Percentiles rank a stretch among this genome's conserved stretches.
Conservation (phyloP, 2,113 vertebrate species). For the Rhinolophus ferrumequinum region DNA sequence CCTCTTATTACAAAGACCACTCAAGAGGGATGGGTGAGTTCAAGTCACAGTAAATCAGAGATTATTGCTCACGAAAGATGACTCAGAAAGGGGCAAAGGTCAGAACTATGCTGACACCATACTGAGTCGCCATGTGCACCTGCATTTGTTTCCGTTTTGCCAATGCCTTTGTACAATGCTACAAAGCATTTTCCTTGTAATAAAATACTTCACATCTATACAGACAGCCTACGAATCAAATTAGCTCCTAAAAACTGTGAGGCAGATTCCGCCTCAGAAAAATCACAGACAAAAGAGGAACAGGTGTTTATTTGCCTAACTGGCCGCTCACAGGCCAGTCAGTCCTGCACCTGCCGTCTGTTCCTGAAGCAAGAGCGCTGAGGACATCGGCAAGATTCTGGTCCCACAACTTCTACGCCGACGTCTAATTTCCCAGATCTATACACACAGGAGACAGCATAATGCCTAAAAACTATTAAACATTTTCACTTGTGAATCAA, state of each 20-base stretch:
- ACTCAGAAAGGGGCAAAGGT: background rate
- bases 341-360: no score
- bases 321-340: fast-evolving
- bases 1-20: background rate
- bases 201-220: background rate
- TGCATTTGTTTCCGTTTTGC: background rate
- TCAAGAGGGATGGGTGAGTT: background rate
- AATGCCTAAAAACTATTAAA: background rate
- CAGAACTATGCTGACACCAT: background rate
- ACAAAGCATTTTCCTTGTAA: background rate
- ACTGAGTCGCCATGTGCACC: fast-evolving
- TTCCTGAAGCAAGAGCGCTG: background rate
- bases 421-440: background rate
- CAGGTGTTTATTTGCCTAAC: background rate
- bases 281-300: background rate
- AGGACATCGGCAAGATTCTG: background rate
- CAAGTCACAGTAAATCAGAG: background rate
- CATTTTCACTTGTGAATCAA: constrained; percentile 9
- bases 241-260: background rate
- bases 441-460: background rate
- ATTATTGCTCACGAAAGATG: background rate
- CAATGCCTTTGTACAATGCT: background rate
- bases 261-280: constrained; percentile 1
- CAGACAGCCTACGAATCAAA: background rate
- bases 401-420: background rate